Evolutionary conservation across 2,888 invertebrate species (phyloP).

Genomic region (Xestia c-nigrum): DNA sequence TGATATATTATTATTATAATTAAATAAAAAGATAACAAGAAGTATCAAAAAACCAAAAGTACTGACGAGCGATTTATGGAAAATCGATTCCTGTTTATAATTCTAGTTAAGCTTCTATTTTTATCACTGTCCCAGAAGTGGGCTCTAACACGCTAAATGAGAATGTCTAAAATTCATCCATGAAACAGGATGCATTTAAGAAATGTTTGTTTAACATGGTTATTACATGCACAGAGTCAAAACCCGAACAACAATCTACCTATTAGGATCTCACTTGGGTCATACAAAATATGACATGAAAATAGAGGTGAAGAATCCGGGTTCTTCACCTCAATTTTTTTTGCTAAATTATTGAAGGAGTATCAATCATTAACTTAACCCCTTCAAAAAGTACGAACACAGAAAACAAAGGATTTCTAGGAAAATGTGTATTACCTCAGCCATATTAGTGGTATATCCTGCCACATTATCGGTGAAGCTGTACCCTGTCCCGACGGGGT

Average conservation of each 20-base stretch:
- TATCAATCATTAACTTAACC: no score
- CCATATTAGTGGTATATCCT: conserved; percentile 90
- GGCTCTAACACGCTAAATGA: no score
- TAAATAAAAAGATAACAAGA: neutral
- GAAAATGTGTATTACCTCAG: conserved; percentile 82
- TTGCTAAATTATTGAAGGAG: no score
- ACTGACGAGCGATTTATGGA: neutral
- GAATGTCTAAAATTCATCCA: no score
- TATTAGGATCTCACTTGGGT: no score
- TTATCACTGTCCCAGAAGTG: no score
- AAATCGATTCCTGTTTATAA: no score
- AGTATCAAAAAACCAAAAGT: neutral
- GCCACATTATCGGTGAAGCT: conserved; percentile 90
- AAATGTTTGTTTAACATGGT: neutral
- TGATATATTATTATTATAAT: no score
- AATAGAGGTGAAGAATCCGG: no score
- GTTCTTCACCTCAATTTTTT: no score
- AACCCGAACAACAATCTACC: neutral
- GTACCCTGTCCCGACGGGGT: conserved; percentile 92
- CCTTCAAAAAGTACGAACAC: neutral
- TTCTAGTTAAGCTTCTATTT: neutral
- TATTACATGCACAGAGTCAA: neutral
- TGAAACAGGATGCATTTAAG: neutral
- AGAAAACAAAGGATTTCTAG: neutral
- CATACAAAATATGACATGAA: no score